These are phyloP conservation scores for Ianthella basta DNA, from an alignment of 37 sponge, comb jelly and placozoan species.

Conservation along the genomic window DNA sequence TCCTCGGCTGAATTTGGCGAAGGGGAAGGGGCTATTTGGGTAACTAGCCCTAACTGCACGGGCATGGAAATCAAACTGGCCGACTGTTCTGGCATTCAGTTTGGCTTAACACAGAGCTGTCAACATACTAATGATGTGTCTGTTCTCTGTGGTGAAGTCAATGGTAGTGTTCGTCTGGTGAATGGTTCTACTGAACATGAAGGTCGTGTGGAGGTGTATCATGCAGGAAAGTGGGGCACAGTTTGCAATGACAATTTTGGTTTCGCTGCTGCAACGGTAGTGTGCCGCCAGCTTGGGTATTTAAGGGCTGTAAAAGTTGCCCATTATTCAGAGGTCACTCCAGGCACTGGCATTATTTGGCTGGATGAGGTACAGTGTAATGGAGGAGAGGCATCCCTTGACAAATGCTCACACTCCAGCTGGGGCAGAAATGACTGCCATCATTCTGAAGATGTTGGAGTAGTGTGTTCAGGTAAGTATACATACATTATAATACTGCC, in stretches of 20 bases:
- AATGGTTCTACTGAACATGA: slow-evolving; percentile 2
- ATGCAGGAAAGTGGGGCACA: slow-evolving; percentile 38
- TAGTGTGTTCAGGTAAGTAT: background rate
- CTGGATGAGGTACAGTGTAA: background rate
- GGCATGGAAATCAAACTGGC: slow-evolving; percentile 12
- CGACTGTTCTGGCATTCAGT: background rate
- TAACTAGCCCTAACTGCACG: slow-evolving; percentile 7
- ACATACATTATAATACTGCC: too few relatives aligned
- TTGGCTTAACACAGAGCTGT: background rate
- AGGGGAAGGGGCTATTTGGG: slow-evolving; percentile 11
- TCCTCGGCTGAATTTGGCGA: background rate
- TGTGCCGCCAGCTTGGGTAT: slow-evolving; percentile 34
- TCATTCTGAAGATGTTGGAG: slow-evolving; percentile 15
- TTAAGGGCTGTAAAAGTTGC: background rate
- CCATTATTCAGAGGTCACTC: background rate
- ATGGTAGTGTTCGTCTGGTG: background rate
- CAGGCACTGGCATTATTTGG: slow-evolving; percentile 17
- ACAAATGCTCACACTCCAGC: background rate
- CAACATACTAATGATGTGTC: background rate
- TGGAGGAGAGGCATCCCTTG: background rate
- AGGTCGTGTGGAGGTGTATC: slow-evolving; percentile 42
- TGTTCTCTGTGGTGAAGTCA: background rate
- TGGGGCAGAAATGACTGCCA: background rate
- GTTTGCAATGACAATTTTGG: slow-evolving; percentile 20
- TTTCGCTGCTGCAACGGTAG: slow-evolving; percentile 21